Conservation (phyloP, 2,888 invertebrate species). For the Byasa hedistus region DNA sequence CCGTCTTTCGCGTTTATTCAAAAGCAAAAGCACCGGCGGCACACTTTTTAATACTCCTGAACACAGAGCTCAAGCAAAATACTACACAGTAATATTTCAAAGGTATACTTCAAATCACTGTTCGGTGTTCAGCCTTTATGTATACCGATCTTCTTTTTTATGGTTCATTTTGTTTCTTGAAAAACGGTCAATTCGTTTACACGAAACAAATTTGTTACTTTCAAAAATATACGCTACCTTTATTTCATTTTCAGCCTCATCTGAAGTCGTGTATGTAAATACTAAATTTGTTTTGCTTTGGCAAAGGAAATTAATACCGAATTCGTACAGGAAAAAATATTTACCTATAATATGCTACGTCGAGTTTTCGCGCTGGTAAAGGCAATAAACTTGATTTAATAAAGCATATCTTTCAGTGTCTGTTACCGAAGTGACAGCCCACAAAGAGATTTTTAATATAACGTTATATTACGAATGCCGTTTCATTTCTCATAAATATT, state of each 20-base stretch:
- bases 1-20: slow-evolving; percentile 1
- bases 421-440: slow-evolving; percentile 5
- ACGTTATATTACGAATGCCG: slow-evolving; percentile 4
- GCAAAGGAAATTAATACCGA: neutral
- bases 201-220: neutral
- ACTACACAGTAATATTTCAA: neutral
- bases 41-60: slow-evolving; percentile 6
- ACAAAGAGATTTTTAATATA: slow-evolving; percentile 4
- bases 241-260: no score
- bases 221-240: no score
- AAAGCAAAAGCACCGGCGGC: neutral
- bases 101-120: neutral
- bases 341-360: neutral
- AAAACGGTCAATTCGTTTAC: neutral
- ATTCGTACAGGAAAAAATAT: neutral
- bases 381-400: slow-evolving; percentile 17
- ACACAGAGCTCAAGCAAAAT: neutral
- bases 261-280: neutral
- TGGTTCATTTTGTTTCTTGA: no score
- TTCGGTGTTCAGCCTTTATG: neutral
- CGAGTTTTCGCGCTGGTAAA: neutral
- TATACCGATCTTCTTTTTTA: no score
- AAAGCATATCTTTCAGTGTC: slow-evolving; percentile 7
- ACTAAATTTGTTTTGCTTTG: neutral
- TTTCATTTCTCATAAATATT: slow-evolving; percentile 4